Evolutionary conservation across 2,797 vertebrate genomes (phyloP).

Genomic region (Cirrhinus mrigala): DNA sequence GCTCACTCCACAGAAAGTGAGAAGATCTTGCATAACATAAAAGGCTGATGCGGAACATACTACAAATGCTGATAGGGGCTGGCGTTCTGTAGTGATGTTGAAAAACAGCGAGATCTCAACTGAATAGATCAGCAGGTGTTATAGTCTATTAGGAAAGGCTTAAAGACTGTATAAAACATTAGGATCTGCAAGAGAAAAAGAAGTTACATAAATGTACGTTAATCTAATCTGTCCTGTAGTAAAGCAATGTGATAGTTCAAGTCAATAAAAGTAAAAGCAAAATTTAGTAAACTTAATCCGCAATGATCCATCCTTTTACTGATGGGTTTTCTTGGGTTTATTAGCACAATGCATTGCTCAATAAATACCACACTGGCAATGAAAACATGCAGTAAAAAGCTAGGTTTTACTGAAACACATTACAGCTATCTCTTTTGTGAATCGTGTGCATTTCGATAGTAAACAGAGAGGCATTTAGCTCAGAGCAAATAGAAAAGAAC

Average conservation of each 20-base stretch:
- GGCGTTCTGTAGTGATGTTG: background rate
- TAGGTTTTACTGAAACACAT: background rate
- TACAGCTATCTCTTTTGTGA: background rate
- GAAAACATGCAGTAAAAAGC: background rate
- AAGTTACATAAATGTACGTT: background rate
- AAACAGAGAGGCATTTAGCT: background rate
- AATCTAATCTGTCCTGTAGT: background rate
- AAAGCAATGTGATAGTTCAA: background rate
- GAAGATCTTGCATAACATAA: constrained; percentile 16
- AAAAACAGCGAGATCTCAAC: background rate
- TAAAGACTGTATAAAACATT: background rate
- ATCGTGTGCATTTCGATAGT: background rate
- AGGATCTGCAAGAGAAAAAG: background rate
- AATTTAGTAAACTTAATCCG: background rate
- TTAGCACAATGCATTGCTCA: background rate
- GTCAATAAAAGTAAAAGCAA: background rate
- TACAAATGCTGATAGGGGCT: background rate
- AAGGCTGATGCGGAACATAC: background rate
- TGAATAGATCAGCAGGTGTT: background rate
- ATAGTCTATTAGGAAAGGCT: background rate
- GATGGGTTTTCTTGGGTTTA: background rate
- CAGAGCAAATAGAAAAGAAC: too few relatives aligned
- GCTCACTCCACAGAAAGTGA: constrained; percentile 13
- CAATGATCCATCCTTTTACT: background rate
- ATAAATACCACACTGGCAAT: background rate